Conservation (phyloP, 2,113 vertebrate species). For the Typhlomys cinereus region DNA sequence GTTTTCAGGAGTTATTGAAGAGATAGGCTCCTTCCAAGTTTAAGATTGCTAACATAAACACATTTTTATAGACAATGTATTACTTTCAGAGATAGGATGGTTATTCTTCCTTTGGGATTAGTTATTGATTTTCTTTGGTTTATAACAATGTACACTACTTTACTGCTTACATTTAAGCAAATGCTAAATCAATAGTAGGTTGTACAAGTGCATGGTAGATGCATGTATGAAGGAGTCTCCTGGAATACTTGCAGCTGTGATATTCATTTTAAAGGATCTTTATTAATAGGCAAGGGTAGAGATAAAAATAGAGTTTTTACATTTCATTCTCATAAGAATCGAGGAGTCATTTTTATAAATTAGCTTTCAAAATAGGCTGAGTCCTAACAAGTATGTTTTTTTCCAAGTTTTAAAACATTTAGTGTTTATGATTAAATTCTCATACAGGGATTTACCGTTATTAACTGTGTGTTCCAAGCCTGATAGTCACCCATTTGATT, state of each 20-base stretch:
- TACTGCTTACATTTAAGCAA: conserved; percentile 42
- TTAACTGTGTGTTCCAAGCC: not conserved
- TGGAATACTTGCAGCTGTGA: too few species aligned
- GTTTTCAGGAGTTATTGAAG: conserved; percentile 7
- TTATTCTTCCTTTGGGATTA: conserved; percentile 20
- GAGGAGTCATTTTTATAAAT: not conserved
- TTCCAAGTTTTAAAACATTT: not conserved
- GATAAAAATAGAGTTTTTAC: not conserved
- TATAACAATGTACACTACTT: conserved; percentile 33
- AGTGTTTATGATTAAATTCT: not conserved
- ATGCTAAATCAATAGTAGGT: conserved; percentile 23
- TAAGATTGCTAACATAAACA: conserved; percentile 30
- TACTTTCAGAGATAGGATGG: not conserved
- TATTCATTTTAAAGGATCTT: too few species aligned
- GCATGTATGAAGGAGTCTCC: not conserved
- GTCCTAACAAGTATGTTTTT: not conserved
- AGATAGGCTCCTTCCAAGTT: not conserved
- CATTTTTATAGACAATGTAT: conserved; percentile 47
- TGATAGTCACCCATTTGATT: not conserved
- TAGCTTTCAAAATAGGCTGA: not conserved
- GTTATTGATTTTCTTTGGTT: conserved; percentile 42
- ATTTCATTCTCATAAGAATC: not conserved
- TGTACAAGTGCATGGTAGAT: not conserved
- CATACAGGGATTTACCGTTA: not conserved
- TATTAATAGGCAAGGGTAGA: not conserved